Evolutionary conservation across 2,888 invertebrate genomes (phyloP).

Genomic region (Drosophila robusta): DNA sequence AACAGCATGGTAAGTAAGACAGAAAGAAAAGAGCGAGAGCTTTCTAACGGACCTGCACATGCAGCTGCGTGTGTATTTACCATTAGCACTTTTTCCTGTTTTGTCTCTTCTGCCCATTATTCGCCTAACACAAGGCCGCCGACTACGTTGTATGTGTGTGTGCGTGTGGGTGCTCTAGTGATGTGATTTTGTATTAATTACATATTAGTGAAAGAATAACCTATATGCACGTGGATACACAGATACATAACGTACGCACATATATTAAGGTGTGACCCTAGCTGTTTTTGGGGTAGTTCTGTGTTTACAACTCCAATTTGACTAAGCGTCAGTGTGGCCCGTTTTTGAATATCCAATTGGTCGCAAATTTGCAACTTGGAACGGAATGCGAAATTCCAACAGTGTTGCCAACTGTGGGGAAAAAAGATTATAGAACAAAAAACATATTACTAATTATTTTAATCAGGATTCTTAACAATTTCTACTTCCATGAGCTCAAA

Average conservation of each 20-base stretch:
- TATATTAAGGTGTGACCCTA: slow-evolving; percentile 21
- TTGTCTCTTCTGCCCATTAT: slow-evolving; percentile 41
- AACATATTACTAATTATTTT: neutral
- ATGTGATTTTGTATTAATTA: slow-evolving; percentile 48
- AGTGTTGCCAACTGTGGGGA: neutral
- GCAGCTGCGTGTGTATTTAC: slow-evolving; percentile 30
- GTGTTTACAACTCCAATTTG: slow-evolving; percentile 8
- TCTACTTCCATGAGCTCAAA: no score
- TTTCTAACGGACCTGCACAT: slow-evolving; percentile 46
- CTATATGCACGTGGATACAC: neutral
- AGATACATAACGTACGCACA: neutral
- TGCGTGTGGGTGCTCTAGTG: slow-evolving; percentile 34
- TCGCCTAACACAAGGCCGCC: slow-evolving; percentile 45
- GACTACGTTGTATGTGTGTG: slow-evolving; percentile 16
- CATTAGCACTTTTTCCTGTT: slow-evolving; percentile 30
- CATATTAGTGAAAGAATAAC: slow-evolving; percentile 24
- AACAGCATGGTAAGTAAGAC: slow-evolving; percentile 54
- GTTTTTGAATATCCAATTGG: slow-evolving; percentile 6
- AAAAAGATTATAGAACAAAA: neutral
- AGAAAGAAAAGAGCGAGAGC: slow-evolving; percentile 16
- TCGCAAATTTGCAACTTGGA: neutral
- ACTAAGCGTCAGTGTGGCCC: slow-evolving; percentile 4
- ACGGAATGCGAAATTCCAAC: slow-evolving; percentile 2
- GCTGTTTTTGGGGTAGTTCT: slow-evolving; percentile 14
- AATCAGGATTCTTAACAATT: neutral